Conservation (phyloP, 2,888 invertebrate genomes). For the Griposia aprilina region DNA sequence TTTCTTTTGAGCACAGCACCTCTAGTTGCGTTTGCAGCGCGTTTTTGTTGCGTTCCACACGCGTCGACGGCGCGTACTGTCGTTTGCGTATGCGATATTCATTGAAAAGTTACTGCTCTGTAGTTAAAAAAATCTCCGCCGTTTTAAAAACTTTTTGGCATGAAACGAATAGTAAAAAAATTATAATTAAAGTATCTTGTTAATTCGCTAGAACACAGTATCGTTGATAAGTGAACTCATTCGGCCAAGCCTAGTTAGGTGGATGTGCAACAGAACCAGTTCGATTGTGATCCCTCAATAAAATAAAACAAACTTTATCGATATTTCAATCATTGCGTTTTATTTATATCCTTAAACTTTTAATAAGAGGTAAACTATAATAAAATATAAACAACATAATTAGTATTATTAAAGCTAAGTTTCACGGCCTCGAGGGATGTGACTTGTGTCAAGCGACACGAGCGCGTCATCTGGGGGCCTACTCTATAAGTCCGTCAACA, state of each 20-base stretch:
- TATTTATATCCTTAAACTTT: slow-evolving; percentile 41
- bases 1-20: background rate
- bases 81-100: background rate
- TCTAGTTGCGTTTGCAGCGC: background rate
- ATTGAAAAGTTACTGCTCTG: background rate
- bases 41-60: background rate
- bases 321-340: slow-evolving; percentile 62
- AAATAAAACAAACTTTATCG: slow-evolving; percentile 69
- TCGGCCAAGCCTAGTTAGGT: slow-evolving; percentile 63
- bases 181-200: background rate
- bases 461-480: too few relatives aligned
- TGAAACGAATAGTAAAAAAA: background rate
- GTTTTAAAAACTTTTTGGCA: background rate
- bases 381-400: background rate
- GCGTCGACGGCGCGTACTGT: background rate
- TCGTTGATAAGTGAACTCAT: slow-evolving; percentile 56
- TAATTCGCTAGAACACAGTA: slow-evolving; percentile 23
- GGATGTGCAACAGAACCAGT: slow-evolving; percentile 40
- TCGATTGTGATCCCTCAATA: slow-evolving; percentile 66
- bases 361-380: background rate
- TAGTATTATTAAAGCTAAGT: background rate
- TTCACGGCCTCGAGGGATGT: too few relatives aligned
- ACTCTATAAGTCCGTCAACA: too few relatives aligned
- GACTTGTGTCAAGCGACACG: too few relatives aligned
- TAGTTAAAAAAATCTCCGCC: background rate